A percentile compares a stretch with the other conserved stretches of the same genome.
Conservation (phyloP, 2,888 invertebrate species). For the Eupithecia subfuscata region DNA sequence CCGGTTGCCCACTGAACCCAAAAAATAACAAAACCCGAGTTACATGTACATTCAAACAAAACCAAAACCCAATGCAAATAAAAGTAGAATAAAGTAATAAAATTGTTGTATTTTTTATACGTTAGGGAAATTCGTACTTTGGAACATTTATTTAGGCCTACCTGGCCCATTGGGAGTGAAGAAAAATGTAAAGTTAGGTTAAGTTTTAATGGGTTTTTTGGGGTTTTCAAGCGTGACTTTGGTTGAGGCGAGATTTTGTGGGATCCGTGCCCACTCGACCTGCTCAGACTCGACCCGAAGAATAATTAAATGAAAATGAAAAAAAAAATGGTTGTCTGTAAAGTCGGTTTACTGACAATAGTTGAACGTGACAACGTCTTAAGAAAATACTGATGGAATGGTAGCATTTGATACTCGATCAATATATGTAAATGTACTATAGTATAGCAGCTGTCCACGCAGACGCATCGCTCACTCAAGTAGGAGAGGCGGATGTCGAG, state of each 20-base stretch:
- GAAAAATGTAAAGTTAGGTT: conserved; percentile 1
- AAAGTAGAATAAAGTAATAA: conserved; percentile 30
- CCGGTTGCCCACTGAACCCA: neutral
- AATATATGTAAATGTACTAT: too few relatives aligned
- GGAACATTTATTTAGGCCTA: conserved; percentile 8
- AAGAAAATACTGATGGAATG: too few relatives aligned
- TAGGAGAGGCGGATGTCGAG: too few relatives aligned
- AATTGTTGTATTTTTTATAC: conserved; percentile 37
- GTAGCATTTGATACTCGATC: too few relatives aligned
- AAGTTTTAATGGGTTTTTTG: conserved; percentile 6
- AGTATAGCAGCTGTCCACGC: too few relatives aligned
- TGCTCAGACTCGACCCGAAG: too few relatives aligned
- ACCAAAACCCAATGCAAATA: neutral
- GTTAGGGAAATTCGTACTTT: conserved; percentile 43
- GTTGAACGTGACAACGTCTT: too few relatives aligned
- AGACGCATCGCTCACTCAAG: too few relatives aligned
- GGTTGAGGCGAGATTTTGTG: neutral
- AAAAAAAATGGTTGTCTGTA: too few relatives aligned
- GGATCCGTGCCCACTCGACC: too few relatives aligned
- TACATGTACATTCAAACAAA: neutral
- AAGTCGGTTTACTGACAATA: too few relatives aligned
- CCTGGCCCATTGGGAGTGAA: neutral
- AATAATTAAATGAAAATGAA: too few relatives aligned
- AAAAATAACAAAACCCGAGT: neutral
- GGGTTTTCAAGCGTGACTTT: conserved; percentile 10